These are phyloP conservation scores for Vanacampus margaritifer DNA, from an alignment of 2,113 vertebrate genomes.

Conservation along the genomic window DNA sequence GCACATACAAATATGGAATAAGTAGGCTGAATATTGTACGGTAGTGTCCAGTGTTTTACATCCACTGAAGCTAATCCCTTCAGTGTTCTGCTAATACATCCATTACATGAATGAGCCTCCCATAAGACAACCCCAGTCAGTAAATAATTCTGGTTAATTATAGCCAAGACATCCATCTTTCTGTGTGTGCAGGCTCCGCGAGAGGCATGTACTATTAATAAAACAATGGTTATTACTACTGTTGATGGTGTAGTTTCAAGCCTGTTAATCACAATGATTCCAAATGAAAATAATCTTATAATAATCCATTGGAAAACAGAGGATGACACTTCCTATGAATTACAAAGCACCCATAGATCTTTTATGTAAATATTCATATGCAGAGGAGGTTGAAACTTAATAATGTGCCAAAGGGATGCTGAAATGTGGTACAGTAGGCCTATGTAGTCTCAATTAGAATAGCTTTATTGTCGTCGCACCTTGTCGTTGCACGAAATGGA, in stretches of 20 bases:
- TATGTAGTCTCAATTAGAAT: too few species aligned
- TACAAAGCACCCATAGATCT: not conserved
- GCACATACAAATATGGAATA: constrained; percentile 25
- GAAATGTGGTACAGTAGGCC: not conserved
- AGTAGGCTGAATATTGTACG: constrained; percentile 36
- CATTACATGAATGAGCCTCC: constrained; percentile 73
- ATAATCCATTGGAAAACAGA: constrained; percentile 46
- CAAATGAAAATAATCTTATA: constrained; percentile 48
- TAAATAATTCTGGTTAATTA: constrained; percentile 77
- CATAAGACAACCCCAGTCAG: constrained; percentile 62
- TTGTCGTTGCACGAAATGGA: too few species aligned
- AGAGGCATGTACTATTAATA: constrained; percentile 68
- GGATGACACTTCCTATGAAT: constrained; percentile 36
- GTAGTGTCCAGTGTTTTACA: constrained; percentile 63
- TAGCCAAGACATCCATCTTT: constrained; percentile 71
- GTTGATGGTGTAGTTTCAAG: constrained; percentile 38
- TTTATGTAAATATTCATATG: constrained; percentile 11
- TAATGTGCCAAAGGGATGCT: constrained; percentile 20
- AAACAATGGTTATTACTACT: constrained; percentile 59
- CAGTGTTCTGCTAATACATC: constrained; percentile 72
- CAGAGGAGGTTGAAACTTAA: constrained; percentile 14
- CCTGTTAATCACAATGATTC: constrained; percentile 65
- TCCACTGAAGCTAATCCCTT: constrained; percentile 63
- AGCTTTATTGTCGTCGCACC: too few species aligned
- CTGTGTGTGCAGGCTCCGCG: constrained; percentile 53